Percentiles rank a stretch among this genome's conserved stretches.
Evolutionary conservation across 2,797 vertebrate genomes (phyloP).

Genomic region (Sparidentex hasta): DNA sequence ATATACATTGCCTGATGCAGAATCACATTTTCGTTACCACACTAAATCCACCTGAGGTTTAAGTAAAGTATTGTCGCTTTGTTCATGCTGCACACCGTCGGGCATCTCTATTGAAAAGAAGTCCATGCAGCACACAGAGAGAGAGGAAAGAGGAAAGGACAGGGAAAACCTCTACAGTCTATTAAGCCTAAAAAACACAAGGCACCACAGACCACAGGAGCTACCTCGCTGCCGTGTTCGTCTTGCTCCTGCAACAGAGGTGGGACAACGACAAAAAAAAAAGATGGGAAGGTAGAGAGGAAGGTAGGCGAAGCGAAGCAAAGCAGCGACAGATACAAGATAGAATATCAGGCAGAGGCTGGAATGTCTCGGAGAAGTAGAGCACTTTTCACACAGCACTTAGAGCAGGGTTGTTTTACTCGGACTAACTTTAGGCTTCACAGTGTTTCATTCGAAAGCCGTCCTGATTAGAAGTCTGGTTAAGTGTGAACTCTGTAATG

Average conservation of each 20-base stretch:
- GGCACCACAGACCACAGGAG: constrained; percentile 41
- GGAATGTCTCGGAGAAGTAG: constrained; percentile 68
- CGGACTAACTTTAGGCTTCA: not conserved
- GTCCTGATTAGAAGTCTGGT: not conserved
- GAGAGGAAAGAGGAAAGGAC: constrained; percentile 21
- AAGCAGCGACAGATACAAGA: constrained; percentile 38
- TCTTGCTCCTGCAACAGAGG: constrained; percentile 78
- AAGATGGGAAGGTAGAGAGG: constrained; percentile 33
- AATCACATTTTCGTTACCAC: constrained; percentile 16
- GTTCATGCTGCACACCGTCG: constrained; percentile 66
- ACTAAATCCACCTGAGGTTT: constrained; percentile 45
- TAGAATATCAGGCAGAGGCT: constrained; percentile 46
- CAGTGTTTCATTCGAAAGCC: not conserved
- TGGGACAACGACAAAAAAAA: constrained; percentile 11
- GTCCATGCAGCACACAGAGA: constrained; percentile 70
- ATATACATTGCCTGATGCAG: not conserved
- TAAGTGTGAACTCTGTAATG: not conserved
- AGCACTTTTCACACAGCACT: constrained; percentile 54
- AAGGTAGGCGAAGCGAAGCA: constrained; percentile 45
- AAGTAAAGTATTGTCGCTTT: constrained; percentile 22
- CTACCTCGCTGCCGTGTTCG: constrained; percentile 62
- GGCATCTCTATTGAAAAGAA: constrained; percentile 46
- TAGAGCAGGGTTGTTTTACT: not conserved
- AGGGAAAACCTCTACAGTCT: constrained; percentile 2
- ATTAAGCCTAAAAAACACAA: constrained; percentile 29